Base-by-base conservation (phyloP, 2,888 invertebrate species). In the Chironomus riparius region DNA sequence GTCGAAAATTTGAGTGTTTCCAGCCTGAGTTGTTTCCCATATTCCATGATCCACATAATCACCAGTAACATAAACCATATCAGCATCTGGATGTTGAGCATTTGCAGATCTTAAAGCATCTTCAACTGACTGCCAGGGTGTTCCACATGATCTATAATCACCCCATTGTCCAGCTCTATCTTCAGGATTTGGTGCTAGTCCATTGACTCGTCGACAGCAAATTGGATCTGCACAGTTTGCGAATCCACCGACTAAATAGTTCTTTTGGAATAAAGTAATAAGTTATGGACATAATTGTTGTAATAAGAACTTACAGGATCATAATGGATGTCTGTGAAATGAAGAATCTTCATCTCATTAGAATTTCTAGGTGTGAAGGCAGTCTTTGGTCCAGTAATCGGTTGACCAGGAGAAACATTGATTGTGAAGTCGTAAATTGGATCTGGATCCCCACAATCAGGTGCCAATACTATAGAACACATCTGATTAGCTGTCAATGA, bases 31-130 rank as follows among this genome's bases (percentile, higher is more conserved):
- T 2, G 95, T 95, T 79, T 89, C 89, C 96, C 97, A 97, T n/a
- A 94, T 87, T 78, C 65, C 90, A 81, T 96, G 96, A 79, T 94
- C 91, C 65, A 95, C 88, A 4, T 93, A 87, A 81, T 97, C 97
- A 2, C 97, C 97, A 21, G 95, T 93, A 82, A 92, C 92, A 80
- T 94, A 91, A 5, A 96, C 85, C 24, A 87, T 86, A 78, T 90
- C 89, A 22, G 90, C 84, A 62, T 90, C 89, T 82, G 83, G 80
- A 79, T 89, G 89, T 18, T 85, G 83, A 47, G 85, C 83, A 21
- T 83, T 83, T 3, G 90, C 87, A 73, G 89, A 88, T n/a, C 88
- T 83, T 77, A 95, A 84, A 38, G 90, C 86, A 79, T 91, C 88
- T 74, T 89, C 87, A 50, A 91, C 86, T 0, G 91, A 87, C 82